Evolutionary conservation across 1,140 invertebrate species (phyloP), one percentile per base, ranked within the genome.

Genomic region (Drosophila auraria): DNA sequence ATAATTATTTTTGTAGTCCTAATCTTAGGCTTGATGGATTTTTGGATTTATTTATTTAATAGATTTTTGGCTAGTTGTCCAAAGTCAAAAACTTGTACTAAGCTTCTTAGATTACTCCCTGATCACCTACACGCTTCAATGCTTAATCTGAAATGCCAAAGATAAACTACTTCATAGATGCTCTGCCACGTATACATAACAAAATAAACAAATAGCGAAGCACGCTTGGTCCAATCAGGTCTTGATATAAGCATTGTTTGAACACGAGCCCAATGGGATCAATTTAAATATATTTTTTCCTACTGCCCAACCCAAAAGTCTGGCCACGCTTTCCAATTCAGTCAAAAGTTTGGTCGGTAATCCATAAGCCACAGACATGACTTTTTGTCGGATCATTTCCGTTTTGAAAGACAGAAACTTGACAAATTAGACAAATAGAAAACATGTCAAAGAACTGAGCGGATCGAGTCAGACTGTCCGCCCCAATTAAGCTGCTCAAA

Each of bases 351-450:
- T 27, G 36, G 50, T 20, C 23, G 25, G 17, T 44, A 63, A 68
- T 78, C 64, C 62, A 2, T 63, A 74, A 74, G 69, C 77, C 74
- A 47, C 30, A 44, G 49, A 56, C 53, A 56, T 33, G 54, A 38
- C 59, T 78, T 78, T 87, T 64, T 80, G 84, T 70, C 62, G 36
- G 78, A 86, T 89, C 82, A 89, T 90, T 89, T 89, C 86, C 86
- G 86, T 86, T 77, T 78, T 69, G 53, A 40, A 17, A 50, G 42
- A 38, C 58, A 11, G 36, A 68, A 76, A 79, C 60, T 78, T 90
- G 81, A 89, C 84, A 89, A 84, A 84, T 89, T 89, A 80, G 78
- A 90, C 86, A 89, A 90, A 90, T 91, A 90, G 86, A 86, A 90
- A 90, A 90, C 87, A 90, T 90, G 87, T 86, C 86, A 80, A 90